Conservation (phyloP, 2,113 vertebrate genomes). For the Tragelaphus scriptus region DNA sequence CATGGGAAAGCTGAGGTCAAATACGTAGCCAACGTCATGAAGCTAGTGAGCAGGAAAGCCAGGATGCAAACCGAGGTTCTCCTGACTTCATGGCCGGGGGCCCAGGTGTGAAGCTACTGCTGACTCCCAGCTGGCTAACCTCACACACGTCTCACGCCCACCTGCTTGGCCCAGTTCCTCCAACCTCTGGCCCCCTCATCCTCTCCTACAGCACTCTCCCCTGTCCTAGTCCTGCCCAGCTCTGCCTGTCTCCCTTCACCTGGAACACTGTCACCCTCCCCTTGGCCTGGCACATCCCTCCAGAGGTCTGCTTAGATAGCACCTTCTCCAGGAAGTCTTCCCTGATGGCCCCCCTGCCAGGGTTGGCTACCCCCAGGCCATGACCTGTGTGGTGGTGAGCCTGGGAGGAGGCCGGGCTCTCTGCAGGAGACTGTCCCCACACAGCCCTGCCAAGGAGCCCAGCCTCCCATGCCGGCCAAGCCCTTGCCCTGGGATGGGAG, state of each 20-base stretch:
- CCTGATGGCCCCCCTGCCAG: background rate
- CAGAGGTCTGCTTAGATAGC: background rate
- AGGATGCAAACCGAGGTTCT: background rate
- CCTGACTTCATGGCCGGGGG: background rate
- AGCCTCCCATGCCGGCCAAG: background rate
- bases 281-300: background rate
- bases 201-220: background rate
- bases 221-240: background rate
- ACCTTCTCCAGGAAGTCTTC: background rate
- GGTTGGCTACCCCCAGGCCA: background rate
- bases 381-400: background rate
- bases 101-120: background rate
- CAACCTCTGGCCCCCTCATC: background rate
- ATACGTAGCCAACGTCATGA: background rate
- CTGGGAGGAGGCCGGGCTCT: background rate
- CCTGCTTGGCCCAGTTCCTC: background rate
- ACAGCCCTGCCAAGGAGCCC: background rate
- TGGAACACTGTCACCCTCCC: background rate
- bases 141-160: background rate
- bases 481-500: background rate
- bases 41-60: background rate
- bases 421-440: background rate
- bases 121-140: background rate
- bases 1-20: background rate
- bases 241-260: background rate